These are phyloP conservation scores for Thalassoma bifasciatum DNA, from an alignment of 2,113 vertebrate species.

Conservation along the genomic window DNA sequence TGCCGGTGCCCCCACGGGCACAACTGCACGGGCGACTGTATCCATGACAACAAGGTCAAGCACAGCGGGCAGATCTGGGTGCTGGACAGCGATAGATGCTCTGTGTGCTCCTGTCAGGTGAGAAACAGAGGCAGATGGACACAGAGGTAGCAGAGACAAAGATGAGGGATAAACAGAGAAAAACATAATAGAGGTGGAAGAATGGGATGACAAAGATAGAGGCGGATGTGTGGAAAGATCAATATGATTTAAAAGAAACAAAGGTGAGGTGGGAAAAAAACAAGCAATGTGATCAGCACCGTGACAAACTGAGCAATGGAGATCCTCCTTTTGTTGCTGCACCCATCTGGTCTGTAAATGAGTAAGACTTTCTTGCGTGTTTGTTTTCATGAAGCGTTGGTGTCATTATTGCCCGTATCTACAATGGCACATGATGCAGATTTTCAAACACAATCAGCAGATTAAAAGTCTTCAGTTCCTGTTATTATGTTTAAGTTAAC, in stretches of 20 bases:
- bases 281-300: constrained; percentile 1
- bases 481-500: background rate
- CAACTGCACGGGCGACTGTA: constrained; percentile 97
- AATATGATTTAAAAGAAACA: background rate
- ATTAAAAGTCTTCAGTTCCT: background rate
- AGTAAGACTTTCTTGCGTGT: constrained; percentile 7
- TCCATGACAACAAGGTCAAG: constrained; percentile 93
- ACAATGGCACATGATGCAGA: background rate
- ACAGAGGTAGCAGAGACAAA: background rate
- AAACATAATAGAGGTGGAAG: background rate
- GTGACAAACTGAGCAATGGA: background rate
- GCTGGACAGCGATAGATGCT: constrained; percentile 95
- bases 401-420: too few species aligned
- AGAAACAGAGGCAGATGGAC: constrained; percentile 39
- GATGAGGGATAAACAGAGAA: background rate
- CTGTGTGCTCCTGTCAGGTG: constrained; percentile 96
- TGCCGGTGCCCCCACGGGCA: constrained; percentile 98
- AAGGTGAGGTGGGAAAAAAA: background rate
- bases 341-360: constrained; percentile 2
- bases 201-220: constrained; percentile 8
- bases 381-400: background rate
- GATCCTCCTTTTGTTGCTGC: background rate
- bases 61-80: constrained; percentile 99
- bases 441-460: background rate
- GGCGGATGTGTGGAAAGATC: constrained; percentile 10